Percentiles rank a stretch among this genome's conserved stretches.
Conservation (phyloP, 2,797 vertebrate genomes). For the Syngnathus acus region DNA sequence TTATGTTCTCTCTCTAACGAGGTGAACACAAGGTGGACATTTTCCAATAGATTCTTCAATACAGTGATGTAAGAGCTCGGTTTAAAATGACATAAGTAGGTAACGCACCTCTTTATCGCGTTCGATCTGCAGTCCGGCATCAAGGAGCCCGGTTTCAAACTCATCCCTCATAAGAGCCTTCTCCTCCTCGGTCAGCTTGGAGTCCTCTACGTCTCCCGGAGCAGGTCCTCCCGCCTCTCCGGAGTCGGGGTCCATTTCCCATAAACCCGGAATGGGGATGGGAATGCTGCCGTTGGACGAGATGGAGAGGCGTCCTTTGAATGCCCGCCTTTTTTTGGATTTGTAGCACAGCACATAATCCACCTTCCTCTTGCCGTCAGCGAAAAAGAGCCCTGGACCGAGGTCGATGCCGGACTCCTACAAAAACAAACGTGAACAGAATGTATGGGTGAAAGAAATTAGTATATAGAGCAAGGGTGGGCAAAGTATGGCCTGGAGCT, state of each 20-base stretch:
- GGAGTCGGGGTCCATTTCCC: slow-evolving; percentile 48
- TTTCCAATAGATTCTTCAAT: background rate
- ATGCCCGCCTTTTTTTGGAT: slow-evolving; percentile 68
- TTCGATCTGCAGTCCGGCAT: slow-evolving; percentile 87
- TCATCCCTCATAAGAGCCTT: slow-evolving; percentile 82
- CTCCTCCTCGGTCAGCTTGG: slow-evolving; percentile 74
- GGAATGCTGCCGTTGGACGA: slow-evolving; percentile 75
- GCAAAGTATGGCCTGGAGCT: no score
- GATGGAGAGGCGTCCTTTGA: slow-evolving; percentile 54
- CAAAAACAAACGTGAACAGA: slow-evolving; percentile 6
- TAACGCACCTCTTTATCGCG: slow-evolving; percentile 83
- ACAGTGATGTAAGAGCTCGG: background rate
- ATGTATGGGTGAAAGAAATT: background rate
- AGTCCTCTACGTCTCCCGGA: slow-evolving; percentile 67
- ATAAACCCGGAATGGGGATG: background rate
- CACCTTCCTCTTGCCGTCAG: slow-evolving; percentile 84
- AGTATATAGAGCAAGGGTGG: no score
- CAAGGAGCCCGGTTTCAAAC: slow-evolving; percentile 80
- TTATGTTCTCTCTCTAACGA: slow-evolving; percentile 1
- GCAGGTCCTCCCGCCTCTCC: slow-evolving; percentile 36
- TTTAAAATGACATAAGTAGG: background rate
- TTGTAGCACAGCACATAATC: slow-evolving; percentile 91
- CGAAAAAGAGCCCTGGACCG: slow-evolving; percentile 75
- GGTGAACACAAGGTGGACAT: background rate
- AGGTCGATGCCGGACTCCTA: slow-evolving; percentile 65